Conservation (phyloP, 2,113 vertebrate genomes). For the Emydocephalus ijimae region DNA sequence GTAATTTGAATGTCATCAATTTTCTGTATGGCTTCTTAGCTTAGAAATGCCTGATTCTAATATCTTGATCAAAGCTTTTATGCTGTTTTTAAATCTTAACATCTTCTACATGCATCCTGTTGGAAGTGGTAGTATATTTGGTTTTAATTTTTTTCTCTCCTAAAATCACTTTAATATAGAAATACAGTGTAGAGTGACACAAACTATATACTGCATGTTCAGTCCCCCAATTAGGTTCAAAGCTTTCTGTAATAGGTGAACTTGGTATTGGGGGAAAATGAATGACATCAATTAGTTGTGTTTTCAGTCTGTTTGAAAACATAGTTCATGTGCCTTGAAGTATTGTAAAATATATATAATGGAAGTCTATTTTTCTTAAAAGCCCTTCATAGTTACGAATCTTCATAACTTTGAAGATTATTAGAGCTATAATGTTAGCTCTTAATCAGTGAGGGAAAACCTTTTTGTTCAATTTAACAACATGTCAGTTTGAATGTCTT, state of each 20-base stretch:
- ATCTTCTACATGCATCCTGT: background rate
- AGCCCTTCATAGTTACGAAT: background rate
- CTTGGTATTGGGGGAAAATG: background rate
- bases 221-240: background rate
- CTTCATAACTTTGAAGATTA: background rate
- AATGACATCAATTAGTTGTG: background rate
- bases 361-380: background rate
- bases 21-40: background rate
- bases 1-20: background rate
- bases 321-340: conserved; percentile 16
- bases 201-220: background rate
- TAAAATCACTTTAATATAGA: background rate
- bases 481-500: background rate
- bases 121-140: background rate
- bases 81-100: background rate
- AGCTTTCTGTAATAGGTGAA: background rate
- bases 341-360: conserved; percentile 3
- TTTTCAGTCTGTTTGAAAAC: background rate
- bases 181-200: background rate
- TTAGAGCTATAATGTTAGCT: background rate
- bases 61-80: background rate
- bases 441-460: background rate
- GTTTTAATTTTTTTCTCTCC: too few relatives aligned
- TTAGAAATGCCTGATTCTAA: background rate
- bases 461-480: background rate